Conservation (phyloP, 2,888 invertebrate species). For the Arenicola marina region DNA sequence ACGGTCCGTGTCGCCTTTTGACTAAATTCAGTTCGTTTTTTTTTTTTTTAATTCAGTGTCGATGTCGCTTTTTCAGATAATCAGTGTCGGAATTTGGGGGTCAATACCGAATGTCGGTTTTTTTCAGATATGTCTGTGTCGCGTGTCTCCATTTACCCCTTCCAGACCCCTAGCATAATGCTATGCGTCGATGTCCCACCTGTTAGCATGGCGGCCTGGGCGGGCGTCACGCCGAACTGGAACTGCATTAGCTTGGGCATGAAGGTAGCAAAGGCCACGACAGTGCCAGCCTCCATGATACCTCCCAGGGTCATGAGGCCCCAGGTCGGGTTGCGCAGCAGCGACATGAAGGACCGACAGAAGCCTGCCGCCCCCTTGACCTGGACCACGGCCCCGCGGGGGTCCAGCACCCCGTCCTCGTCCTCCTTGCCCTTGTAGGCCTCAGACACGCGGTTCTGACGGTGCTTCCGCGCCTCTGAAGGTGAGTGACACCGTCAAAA, state of each 20-base stretch:
- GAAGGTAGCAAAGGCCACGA: slow-evolving; percentile 10
- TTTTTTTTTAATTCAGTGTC: too few species aligned
- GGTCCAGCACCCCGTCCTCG: not conserved
- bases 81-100: too few species aligned
- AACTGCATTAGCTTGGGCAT: slow-evolving; percentile 13
- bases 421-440: slow-evolving; percentile 1
- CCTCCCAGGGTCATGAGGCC: slow-evolving; percentile 1
- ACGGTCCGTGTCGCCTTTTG: too few species aligned
- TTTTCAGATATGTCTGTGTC: too few species aligned
- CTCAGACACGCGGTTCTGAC: not conserved
- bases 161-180: too few species aligned
- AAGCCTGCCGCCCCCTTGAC: too few species aligned
- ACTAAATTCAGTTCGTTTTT: too few species aligned
- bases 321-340: not conserved
- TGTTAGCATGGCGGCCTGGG: not conserved
- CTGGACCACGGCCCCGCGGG: not conserved
- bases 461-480: not conserved
- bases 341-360: not conserved
- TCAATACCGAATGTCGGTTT: too few species aligned
- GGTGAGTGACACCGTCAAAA: too few species aligned
- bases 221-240: slow-evolving; percentile 7
- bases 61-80: too few species aligned
- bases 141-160: too few species aligned
- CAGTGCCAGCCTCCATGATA: not conserved
- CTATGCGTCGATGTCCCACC: not conserved